Evolutionary conservation across 1,140 invertebrate species (phyloP).

Genomic region (Dermatophagoides farinae): DNA sequence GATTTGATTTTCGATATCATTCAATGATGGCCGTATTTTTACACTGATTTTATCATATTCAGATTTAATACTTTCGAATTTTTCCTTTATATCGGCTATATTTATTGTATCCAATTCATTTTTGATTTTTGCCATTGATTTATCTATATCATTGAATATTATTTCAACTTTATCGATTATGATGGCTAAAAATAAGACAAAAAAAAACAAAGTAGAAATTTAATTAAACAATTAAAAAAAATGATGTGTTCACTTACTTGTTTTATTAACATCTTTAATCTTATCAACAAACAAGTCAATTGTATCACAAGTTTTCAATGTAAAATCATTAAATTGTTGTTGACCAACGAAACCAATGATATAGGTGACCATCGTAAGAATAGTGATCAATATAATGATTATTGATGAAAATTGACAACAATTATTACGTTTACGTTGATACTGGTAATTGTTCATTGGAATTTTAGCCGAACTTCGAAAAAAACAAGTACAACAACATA

Average conservation of each 20-base stretch:
- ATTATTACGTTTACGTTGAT: background rate
- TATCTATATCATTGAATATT: background rate
- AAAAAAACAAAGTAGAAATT: background rate
- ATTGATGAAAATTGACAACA: background rate
- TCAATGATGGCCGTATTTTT: background rate
- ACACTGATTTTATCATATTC: background rate
- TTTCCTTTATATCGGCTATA: background rate
- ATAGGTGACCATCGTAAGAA: background rate
- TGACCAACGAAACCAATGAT: background rate
- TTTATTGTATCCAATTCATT: background rate
- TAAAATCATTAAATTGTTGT: background rate
- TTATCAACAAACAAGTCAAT: background rate
- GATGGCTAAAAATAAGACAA: background rate
- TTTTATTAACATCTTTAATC: background rate
- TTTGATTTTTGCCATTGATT: background rate
- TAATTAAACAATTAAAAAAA: background rate
- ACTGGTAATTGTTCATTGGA: background rate
- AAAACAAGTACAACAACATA: conserved; percentile 1
- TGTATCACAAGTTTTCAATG: background rate
- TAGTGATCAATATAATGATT: background rate
- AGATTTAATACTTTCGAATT: background rate
- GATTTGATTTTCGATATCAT: background rate
- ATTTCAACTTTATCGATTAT: background rate
- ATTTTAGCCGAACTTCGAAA: background rate
- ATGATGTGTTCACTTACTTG: background rate